Percentiles rank a stretch among this genome's conserved stretches.
Conservation (phyloP, 2,888 invertebrate species). For the Drosophila colorata region DNA sequence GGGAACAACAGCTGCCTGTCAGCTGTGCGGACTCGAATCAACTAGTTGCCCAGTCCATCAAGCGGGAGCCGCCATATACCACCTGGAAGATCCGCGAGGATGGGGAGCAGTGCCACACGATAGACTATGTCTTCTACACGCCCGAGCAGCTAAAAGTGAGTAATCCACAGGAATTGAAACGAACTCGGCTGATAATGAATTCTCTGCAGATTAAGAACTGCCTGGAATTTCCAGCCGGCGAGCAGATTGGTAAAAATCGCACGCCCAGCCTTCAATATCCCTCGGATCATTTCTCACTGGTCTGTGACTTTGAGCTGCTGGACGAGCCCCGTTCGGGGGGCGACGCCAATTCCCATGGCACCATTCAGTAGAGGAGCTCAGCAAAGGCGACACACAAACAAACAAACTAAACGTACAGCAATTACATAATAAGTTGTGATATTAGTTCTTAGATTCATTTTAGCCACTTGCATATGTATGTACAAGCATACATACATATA, state of each 20-base stretch:
- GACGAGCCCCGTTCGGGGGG: conserved; percentile 32
- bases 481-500: not conserved
- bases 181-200: not conserved
- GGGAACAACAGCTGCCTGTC: conserved; percentile 16
- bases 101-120: conserved; percentile 90
- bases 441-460: conserved; percentile 84
- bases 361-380: conserved; percentile 50
- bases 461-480: conserved; percentile 59
- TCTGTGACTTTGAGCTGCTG: conserved; percentile 87
- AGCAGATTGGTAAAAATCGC: conserved; percentile 88
- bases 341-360: conserved; percentile 39
- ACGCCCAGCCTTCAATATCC: conserved; percentile 90
- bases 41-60: conserved; percentile 80
- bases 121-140: conserved; percentile 91
- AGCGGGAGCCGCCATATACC: conserved; percentile 89
- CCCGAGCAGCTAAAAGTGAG: conserved; percentile 87
- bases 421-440: conserved; percentile 83
- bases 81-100: conserved; percentile 91
- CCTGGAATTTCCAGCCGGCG: conserved; percentile 87
- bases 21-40: conserved; percentile 54
- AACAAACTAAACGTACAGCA: conserved; percentile 59
- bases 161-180: not conserved
- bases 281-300: conserved; percentile 91
- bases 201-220: conserved; percentile 83
- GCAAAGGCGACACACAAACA: conserved; percentile 6